Base-by-base conservation (phyloP, 37 sponge, comb jelly and placozoan genomes). In the Dysidea cf. avara region DNA sequence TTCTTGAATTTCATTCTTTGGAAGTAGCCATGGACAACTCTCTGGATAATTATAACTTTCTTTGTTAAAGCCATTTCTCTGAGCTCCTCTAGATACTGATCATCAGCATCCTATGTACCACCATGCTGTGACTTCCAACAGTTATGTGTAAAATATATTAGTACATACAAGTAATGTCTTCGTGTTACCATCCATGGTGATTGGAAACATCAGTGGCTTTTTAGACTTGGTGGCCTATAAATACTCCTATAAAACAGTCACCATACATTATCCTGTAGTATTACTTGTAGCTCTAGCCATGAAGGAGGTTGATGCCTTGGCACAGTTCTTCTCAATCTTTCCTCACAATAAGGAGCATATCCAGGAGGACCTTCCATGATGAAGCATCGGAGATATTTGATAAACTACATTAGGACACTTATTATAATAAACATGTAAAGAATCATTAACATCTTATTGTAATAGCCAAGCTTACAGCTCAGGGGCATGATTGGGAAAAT, bases 151-250 rank as follows among this genome's bases (percentile, higher is more conserved):
- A n/a, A n/a, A n/a, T n/a, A n/a, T n/a, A n/a, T n/a, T n/a, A n/a
- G n/a, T n/a, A n/a, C n/a, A 64, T 20, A 86, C 89, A 2, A 92
- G 83, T 4, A 92, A 64, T 0, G 96, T 92, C 82, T 87, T 88
- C 17, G 92, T 95, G 71, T 84, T 95, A 22, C 96, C 96, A 65
- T 95, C 96, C 96, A 95, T 95, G 30, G 96, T 95, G 50, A 95
- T 88, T n/a, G 96, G 96, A 21, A 95, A 78, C 92, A 92, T 92
- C 49, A 95, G 75, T 1, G 96, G 92, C 68, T 95, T 92, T 86
- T 95, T 95, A 50, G 86, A 86, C 69, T 92, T 92, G 48, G 89
- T 92, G 26, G 96, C 96, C 92, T 94, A 60, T 2, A 35, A 28
- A 29, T 48, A 25, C 17, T 31, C 32, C 16, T 39, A 60, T 61